Evolutionary conservation across 2,113 vertebrate genomes (phyloP).

Genomic region (Colossoma macropomum): DNA sequence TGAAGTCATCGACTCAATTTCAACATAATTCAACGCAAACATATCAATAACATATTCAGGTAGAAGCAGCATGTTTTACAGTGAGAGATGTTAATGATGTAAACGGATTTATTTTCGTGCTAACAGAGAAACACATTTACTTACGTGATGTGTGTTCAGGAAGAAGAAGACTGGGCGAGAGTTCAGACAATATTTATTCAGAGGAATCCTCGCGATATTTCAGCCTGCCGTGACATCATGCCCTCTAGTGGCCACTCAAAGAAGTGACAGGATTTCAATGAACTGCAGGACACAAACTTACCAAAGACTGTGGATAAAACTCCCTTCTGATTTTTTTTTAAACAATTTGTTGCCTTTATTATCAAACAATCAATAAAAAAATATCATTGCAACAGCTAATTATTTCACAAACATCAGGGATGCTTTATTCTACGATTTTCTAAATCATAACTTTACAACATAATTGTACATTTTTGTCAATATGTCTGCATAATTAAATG

Average conservation of each 20-base stretch:
- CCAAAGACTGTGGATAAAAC: neutral
- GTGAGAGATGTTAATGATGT: constrained; percentile 63
- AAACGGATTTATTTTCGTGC: neutral
- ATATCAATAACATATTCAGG: accelerated
- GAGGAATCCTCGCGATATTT: constrained; percentile 73
- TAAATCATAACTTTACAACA: no score
- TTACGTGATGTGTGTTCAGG: constrained; percentile 80
- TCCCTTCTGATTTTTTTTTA: no score
- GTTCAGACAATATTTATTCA: constrained; percentile 54
- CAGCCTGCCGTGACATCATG: neutral
- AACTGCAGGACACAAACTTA: neutral
- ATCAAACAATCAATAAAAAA: neutral
- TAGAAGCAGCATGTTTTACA: accelerated
- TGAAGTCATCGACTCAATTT: neutral
- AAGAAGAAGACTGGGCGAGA: constrained; percentile 72
- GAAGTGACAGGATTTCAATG: neutral
- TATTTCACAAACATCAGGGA: neutral
- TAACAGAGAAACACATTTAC: accelerated
- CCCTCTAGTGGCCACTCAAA: neutral
- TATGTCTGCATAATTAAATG: no score
- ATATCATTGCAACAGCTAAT: neutral
- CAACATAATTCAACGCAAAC: neutral
- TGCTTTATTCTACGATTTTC: no score
- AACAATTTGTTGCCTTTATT: neutral
- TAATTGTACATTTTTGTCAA: no score